Percentiles rank a stretch among this genome's conserved stretches.
Evolutionary conservation across 2,888 invertebrate genomes (phyloP).

Genomic region (Sphaerophoria rueppellii): DNA sequence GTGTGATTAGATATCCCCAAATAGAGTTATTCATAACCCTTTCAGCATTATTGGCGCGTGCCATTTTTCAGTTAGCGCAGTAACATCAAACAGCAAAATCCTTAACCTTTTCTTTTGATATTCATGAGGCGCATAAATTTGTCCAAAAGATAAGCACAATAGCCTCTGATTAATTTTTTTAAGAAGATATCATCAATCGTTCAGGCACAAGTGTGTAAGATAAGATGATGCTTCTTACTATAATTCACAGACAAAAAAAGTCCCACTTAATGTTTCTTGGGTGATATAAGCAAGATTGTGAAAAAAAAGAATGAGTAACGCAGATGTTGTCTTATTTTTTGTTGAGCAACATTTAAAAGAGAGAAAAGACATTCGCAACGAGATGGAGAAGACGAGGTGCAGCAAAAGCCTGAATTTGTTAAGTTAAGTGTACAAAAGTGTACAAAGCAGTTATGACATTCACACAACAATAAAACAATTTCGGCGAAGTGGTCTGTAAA

Average conservation of each 20-base stretch:
- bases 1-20: conserved; percentile 37
- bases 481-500: not conserved
- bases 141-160: too few species aligned
- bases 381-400: too few species aligned
- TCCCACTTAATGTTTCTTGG: not conserved
- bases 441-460: not conserved
- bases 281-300: conserved; percentile 10
- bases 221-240: too few species aligned
- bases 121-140: not conserved
- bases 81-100: not conserved
- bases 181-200: too few species aligned
- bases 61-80: not conserved
- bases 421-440: too few species aligned
- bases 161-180: too few species aligned
- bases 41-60: conserved; percentile 15
- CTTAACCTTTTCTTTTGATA: not conserved
- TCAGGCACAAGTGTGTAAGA: too few species aligned
- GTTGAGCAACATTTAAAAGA: conserved; percentile 4
- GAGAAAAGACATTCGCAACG: not conserved
- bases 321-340: conserved; percentile 16
- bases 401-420: too few species aligned
- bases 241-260: too few species aligned
- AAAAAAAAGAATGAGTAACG: conserved; percentile 32
- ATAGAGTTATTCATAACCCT: conserved; percentile 30
- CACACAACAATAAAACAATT: not conserved